phyloP scores from a whole-genome alignment of 2,113 vertebrate species.

The Neotoma lepida region DNA sequence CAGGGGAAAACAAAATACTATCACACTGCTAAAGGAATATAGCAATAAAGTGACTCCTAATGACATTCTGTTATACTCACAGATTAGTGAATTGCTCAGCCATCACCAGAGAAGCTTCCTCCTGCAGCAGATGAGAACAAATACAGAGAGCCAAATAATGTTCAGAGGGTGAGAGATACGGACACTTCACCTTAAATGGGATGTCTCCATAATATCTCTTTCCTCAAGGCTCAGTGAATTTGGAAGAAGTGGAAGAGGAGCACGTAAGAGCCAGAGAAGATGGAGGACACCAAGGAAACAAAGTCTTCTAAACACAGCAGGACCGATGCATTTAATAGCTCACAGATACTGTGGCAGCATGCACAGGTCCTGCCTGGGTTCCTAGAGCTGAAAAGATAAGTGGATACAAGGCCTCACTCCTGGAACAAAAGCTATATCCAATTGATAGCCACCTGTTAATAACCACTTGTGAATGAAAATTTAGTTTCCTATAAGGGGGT shows the following conservation, averaged over 20 bases:
- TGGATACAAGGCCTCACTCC: neutral
- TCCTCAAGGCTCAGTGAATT: neutral
- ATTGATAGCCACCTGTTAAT: neutral
- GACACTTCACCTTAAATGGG: neutral
- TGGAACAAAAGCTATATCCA: neutral
- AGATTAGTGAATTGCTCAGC: neutral
- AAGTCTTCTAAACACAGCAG: neutral
- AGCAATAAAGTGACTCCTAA: neutral
- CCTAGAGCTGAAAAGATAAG: neutral
- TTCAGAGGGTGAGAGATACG: neutral
- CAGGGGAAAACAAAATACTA: neutral
- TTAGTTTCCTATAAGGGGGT: too few species aligned
- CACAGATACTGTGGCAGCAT: neutral
- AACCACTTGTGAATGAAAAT: too few species aligned
- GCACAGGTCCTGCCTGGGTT: neutral
- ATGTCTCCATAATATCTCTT: neutral
- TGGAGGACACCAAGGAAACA: too few species aligned
- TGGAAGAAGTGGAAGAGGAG: too few species aligned
- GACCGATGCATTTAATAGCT: neutral
- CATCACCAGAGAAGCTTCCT: neutral
- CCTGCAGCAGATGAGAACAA: neutral
- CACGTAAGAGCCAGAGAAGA: too few species aligned
- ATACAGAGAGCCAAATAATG: neutral
- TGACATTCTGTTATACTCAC: neutral
- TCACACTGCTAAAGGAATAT: neutral